A percentile compares a stretch with the other conserved stretches of the same genome.
Conservation (phyloP, 1,140 invertebrate species). For the Cotesia typhae region DNA sequence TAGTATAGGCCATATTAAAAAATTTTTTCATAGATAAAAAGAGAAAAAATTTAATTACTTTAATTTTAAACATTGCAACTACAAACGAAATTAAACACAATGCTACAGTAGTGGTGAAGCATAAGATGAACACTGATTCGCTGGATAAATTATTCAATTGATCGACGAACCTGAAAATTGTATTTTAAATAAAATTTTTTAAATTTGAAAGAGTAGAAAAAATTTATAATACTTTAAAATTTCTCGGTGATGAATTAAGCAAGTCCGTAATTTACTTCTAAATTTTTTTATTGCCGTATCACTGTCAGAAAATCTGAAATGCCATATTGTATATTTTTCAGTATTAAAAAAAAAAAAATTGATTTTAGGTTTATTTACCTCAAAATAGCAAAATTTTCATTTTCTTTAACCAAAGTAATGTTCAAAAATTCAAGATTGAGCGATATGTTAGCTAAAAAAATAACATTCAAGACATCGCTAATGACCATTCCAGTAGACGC, state of each 20-base stretch:
- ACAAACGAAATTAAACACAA: constrained; percentile 4
- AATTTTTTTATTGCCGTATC: constrained; percentile 27
- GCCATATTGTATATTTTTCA: too few species aligned
- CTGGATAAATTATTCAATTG: background rate
- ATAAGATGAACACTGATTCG: background rate
- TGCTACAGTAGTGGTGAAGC: background rate
- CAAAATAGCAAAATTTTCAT: background rate
- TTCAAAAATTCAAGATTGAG: background rate
- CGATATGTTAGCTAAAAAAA: background rate
- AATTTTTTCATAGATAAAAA: too few species aligned
- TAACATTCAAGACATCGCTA: background rate
- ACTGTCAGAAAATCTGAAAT: constrained; percentile 31
- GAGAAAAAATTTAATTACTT: background rate
- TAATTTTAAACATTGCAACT: background rate
- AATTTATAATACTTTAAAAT: constrained; percentile 15
- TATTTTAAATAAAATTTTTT: background rate
- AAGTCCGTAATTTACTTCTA: constrained; percentile 25
- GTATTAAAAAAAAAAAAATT: too few species aligned
- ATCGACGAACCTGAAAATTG: constrained; percentile 19
- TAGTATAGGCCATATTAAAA: too few species aligned
- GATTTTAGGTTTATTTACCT: background rate
- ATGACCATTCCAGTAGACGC: background rate
- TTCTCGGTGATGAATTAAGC: constrained; percentile 10
- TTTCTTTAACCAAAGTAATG: background rate
- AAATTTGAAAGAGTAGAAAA: background rate